phyloP scores from a whole-genome alignment of 2,797 vertebrate species.

The Lagodon rhomboides region DNA sequence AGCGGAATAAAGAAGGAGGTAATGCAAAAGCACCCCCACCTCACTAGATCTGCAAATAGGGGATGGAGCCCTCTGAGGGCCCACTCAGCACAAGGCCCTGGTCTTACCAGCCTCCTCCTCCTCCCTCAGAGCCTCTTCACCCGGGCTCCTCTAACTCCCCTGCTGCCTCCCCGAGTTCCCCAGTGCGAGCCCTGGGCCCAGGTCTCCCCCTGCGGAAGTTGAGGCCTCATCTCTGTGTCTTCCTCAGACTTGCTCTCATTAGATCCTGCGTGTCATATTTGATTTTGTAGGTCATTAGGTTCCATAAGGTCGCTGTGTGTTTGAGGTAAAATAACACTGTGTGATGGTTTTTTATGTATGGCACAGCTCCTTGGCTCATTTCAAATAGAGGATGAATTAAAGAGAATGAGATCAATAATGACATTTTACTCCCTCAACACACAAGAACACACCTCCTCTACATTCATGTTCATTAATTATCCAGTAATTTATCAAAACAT shows the following conservation, averaged over 20 bases:
- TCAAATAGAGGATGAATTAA: constrained; percentile 39
- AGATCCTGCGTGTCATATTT: constrained; percentile 53
- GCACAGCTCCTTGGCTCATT: constrained; percentile 28
- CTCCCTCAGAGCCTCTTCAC: constrained; percentile 46
- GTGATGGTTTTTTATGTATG: constrained; percentile 33
- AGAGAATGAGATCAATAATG: constrained; percentile 49
- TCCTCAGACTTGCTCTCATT: constrained; percentile 63
- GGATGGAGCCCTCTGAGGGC: constrained; percentile 72
- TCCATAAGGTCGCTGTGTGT: constrained; percentile 33
- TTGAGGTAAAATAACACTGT: constrained; percentile 30
- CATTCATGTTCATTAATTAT: constrained; percentile 39
- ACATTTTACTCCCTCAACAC: constrained; percentile 42
- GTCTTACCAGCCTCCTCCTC: constrained; percentile 63
- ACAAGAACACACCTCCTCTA: neutral
- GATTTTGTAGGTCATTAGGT: constrained; percentile 67
- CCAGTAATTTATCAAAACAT: constrained; percentile 36
- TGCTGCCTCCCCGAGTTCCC: constrained; percentile 44
- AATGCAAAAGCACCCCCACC: constrained; percentile 71
- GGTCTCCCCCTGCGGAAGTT: constrained; percentile 58
- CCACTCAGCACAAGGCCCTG: constrained; percentile 68
- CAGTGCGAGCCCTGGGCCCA: constrained; percentile 40
- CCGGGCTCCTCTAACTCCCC: constrained; percentile 52
- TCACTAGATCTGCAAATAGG: constrained; percentile 71
- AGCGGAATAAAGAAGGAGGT: constrained; percentile 77
- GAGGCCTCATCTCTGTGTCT: constrained; percentile 50